Evolutionary conservation across 35 echinoderm and acorn worm genomes (phyloP), one percentile per base, ranked within the genome.

Genomic region (Ophiothrix spiculata): DNA sequence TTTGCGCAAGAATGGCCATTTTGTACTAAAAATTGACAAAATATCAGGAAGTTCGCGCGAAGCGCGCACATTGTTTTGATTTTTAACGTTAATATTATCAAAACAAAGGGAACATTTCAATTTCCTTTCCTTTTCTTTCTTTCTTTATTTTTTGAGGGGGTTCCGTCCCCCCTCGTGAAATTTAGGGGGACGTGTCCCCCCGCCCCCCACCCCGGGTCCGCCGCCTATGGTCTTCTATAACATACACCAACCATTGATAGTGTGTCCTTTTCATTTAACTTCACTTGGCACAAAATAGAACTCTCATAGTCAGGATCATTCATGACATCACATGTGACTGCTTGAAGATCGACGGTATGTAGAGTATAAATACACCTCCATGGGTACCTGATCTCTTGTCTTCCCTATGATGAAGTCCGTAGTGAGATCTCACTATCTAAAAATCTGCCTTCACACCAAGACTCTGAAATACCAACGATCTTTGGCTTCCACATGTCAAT

Each of bases 401-500:
- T 21, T 81, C 32, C 34, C 79, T 81, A 25, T n/a, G 54, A 81
- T 0, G 34, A 25, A 40, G 38, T 81, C 1, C 54, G 1, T 49
- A 81, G 39, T 42, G 38, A 0, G 0, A 81, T 37, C 54, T 81
- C 40, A n/a, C 79, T 49, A 28, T 81, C 79, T n/a, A 81, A 33
- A 45, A 81, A n/a, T 12, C 31, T 36, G 37, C 39, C 32, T 8
- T 54, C 41, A 34, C 79, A 81, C 79, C 79, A 81, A 15, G 79
- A 81, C 29, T 81, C 79, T 0, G 41, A 0, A 0, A 81, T 49
- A 0, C 79, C 79, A 19, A 81, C 54, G 29, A 46, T 56, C 39
- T 81, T 81, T 81, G 79, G 79, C 54, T 46, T 56, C 32, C 11
- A 81, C 39, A 46, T 49, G 39, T 81, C 79, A 81, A 81, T 42